Evolutionary conservation across 2,888 invertebrate species (phyloP), one percentile per base, ranked within the genome.

Genomic region (Hetaerina titia): DNA sequence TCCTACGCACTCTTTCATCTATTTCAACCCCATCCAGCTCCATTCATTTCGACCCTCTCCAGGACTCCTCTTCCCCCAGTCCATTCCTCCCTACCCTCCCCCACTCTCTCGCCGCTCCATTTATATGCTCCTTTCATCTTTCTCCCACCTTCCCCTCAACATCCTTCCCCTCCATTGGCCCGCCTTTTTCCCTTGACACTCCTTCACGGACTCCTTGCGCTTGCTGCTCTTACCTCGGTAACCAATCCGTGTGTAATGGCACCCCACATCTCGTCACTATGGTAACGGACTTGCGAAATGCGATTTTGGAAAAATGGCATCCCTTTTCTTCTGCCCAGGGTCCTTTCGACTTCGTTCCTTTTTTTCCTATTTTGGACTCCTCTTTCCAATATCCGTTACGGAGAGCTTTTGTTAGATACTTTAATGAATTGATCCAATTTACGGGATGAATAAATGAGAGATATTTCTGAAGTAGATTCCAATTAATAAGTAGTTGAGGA

Each of bases 21-120:
- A 81, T 81, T 81, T 22, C 81, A 31, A 81, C 81, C 81, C 25
- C 81, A 81, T 81, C 81, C 81, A 81, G 81, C 31, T 81, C 81
- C 81, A 81, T 81, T 81, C 81, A 81, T 81, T 81, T 13, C 60
- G 11, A 11, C 4, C 60, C 17, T 17, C 60, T 60, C 81, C 25
- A 81, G n/a, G 31, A 11, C 81, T 31, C 81, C 31, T 45, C 45
- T 31, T 31, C 25, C 81, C 19, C 25, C 2, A 11, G 13, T 25
- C 6, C 31, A 4, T 15, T 31, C 81, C n/a, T n/a, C 31, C 74
- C n/a, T 74, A 25, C 25, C 5, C 8, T 11, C 4, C 25, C 9
- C 25, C 81, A 8, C 2, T 31, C 31, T 31, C 81, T 31, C 81
- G 0, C 69, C 6, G 9, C 45, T 45, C 45, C 45, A 45, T 45